Conservation (phyloP, 2,113 vertebrate genomes). For the Isichthys henryi region DNA sequence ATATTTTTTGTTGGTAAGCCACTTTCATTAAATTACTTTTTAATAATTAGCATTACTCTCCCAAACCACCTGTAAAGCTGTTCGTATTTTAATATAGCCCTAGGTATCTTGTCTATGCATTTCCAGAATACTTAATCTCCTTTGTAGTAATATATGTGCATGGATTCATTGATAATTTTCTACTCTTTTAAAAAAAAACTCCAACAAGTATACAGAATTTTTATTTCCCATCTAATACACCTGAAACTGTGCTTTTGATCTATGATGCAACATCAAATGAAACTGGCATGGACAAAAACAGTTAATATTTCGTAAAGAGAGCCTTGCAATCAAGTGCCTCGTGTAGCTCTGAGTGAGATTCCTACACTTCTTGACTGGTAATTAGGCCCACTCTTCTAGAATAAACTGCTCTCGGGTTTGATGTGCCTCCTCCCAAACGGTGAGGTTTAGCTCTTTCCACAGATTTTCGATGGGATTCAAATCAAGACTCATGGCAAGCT, state of each 20-base stretch:
- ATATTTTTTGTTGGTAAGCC: neutral
- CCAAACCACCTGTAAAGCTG: neutral
- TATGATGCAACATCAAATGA: neutral
- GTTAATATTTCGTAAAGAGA: neutral
- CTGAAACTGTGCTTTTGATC: neutral
- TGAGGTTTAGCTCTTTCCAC: neutral
- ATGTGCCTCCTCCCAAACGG: neutral
- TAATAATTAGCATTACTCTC: neutral
- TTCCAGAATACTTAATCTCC: neutral
- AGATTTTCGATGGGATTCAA: neutral
- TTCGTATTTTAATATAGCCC: neutral
- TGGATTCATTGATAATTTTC: neutral
- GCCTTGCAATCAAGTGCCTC: neutral
- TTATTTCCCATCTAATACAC: neutral
- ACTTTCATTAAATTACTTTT: neutral
- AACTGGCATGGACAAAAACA: neutral
- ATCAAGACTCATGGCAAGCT: neutral
- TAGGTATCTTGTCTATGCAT: neutral
- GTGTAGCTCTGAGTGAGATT: neutral
- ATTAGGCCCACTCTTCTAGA: neutral
- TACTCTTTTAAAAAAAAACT: neutral
- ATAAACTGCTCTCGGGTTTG: neutral
- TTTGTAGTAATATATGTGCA: neutral
- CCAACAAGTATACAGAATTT: neutral
- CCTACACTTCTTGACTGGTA: neutral